A percentile compares a stretch with the other conserved stretches of the same genome.
Evolutionary conservation across 1,140 invertebrate species (phyloP).

Genomic region (Ceratosolen fusciceps): DNA sequence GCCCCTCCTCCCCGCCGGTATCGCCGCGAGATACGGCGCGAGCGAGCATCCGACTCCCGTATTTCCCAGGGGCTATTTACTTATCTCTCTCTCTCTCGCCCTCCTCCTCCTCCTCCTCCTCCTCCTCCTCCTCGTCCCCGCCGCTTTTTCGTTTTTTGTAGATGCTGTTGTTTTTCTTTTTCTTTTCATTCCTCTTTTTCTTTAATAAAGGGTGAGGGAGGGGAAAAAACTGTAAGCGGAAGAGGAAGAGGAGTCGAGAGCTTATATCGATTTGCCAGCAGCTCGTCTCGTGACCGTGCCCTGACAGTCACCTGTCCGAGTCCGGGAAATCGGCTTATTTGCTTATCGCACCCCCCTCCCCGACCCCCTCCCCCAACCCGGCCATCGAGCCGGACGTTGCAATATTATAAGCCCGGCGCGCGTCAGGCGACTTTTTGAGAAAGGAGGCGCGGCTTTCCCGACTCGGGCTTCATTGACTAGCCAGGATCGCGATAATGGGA

Average conservation of each 20-base stretch:
- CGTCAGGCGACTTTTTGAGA: neutral
- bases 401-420: conserved; percentile 23
- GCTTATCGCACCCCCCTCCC: too few species aligned
- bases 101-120: neutral
- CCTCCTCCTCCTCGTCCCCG: too few species aligned
- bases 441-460: conserved; percentile 43
- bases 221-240: neutral
- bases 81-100: conserved; percentile 17
- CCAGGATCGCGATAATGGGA: conserved; percentile 43
- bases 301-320: neutral
- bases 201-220: neutral
- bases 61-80: conserved; percentile 47
- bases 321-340: neutral
- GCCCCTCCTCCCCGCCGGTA: conserved; percentile 43
- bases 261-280: conserved; percentile 24
- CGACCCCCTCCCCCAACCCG: neutral
- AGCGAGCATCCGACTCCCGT: conserved; percentile 19
- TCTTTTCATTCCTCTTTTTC: neutral
- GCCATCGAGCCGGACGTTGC: conserved; percentile 19
- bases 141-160: too few species aligned
- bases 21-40: conserved; percentile 34
- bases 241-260: neutral
- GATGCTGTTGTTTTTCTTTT: neutral
- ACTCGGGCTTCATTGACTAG: conserved; percentile 30
- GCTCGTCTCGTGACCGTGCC: neutral